These are phyloP conservation scores for Odocoileus hemionus DNA, from an alignment of 2,113 vertebrate species.

Conservation along the genomic window DNA sequence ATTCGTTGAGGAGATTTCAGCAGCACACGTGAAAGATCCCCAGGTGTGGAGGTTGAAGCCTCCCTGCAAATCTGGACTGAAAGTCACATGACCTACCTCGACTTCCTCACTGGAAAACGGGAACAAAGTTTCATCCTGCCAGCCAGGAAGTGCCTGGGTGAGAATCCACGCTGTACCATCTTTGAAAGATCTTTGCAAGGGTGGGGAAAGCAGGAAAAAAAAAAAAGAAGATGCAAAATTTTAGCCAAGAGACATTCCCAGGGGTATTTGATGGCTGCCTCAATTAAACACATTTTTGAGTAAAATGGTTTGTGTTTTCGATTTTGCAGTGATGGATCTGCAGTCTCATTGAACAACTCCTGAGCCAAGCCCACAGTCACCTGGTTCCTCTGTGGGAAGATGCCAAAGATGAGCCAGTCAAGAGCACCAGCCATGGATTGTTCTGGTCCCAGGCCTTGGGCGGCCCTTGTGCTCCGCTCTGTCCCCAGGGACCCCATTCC, in stretches of 20 bases:
- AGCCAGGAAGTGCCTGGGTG: neutral
- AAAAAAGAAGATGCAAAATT: neutral
- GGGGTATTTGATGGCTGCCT: neutral
- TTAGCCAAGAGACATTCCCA: neutral
- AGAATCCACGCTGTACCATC: neutral
- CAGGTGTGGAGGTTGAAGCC: fast-evolving
- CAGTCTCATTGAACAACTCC: neutral
- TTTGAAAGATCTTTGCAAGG: neutral
- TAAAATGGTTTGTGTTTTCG: neutral
- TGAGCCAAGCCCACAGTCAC: neutral
- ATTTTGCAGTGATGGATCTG: neutral
- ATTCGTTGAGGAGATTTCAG: neutral
- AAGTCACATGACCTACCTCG: neutral
- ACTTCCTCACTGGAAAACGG: neutral
- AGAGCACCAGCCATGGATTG: fast-evolving
- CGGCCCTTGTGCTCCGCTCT: fast-evolving
- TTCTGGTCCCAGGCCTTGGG: neutral
- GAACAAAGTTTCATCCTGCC: neutral
- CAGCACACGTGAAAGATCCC: neutral
- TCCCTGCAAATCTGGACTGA: neutral
- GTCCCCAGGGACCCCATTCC: neutral
- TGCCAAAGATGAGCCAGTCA: neutral
- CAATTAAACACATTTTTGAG: neutral
- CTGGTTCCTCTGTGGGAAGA: neutral
- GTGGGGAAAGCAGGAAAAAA: neutral